Evolutionary conservation across 2,797 vertebrate genomes (phyloP).

Genomic region (Macropus fuliginosus): DNA sequence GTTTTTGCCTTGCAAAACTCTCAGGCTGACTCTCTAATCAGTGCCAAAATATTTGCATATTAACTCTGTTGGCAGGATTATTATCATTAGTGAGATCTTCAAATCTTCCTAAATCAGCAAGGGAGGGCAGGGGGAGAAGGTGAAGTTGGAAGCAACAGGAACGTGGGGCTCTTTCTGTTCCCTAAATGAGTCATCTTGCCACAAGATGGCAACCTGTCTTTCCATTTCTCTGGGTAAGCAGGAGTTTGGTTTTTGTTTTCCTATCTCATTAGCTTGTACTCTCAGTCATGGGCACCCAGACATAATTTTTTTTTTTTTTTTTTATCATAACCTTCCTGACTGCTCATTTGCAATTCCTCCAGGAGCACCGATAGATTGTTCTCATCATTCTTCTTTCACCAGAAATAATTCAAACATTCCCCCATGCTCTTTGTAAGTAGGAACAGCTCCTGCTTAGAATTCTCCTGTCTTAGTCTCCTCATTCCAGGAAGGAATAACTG

Average conservation of each 20-base stretch:
- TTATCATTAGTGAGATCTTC: slow-evolving; percentile 48
- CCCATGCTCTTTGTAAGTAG: not conserved
- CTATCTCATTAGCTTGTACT: slow-evolving; percentile 50
- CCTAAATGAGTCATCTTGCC: not conserved
- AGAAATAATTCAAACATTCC: not conserved
- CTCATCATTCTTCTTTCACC: not conserved
- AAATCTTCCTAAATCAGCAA: not conserved
- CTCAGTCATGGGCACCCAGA: slow-evolving; percentile 64
- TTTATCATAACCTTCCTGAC: slow-evolving; percentile 62
- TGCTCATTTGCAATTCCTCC: slow-evolving; percentile 71
- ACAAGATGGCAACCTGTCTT: slow-evolving; percentile 76
- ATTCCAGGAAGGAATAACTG: not conserved
- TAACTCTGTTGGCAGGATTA: slow-evolving; percentile 45
- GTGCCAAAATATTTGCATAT: slow-evolving; percentile 39
- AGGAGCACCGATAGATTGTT: slow-evolving; percentile 30
- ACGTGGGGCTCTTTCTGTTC: not conserved
- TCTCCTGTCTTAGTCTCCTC: not conserved
- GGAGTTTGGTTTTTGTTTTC: slow-evolving; percentile 42
- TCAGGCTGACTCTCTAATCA: slow-evolving; percentile 61
- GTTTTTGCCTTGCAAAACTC: slow-evolving; percentile 35
- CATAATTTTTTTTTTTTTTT: slow-evolving; percentile 61
- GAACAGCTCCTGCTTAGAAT: not conserved
- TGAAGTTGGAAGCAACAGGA: not conserved
- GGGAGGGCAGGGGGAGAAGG: fast-evolving
- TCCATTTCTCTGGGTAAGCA: not conserved